Percentiles rank a stretch among this genome's conserved stretches.
Evolutionary conservation across 2,888 invertebrate genomes (phyloP).

Genomic region (Diloba caeruleocephala): DNA sequence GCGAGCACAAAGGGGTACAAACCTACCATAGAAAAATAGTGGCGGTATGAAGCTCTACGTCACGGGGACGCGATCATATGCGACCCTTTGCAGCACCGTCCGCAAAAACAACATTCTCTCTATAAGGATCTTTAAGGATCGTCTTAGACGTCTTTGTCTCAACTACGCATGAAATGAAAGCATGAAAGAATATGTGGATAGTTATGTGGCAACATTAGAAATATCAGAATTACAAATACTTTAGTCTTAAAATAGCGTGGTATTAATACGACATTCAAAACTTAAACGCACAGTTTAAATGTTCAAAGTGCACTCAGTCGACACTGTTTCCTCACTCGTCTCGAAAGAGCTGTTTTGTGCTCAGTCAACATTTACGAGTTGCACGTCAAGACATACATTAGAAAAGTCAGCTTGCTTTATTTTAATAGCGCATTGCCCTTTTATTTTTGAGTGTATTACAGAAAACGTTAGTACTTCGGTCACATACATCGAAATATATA

Average conservation of each 20-base stretch:
- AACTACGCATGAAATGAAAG: no score
- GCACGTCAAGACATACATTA: neutral
- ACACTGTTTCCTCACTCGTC: constrained; percentile 19
- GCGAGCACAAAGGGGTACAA: constrained; percentile 67
- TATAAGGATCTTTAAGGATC: no score
- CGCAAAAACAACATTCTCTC: constrained; percentile 57
- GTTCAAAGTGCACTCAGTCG: constrained; percentile 12
- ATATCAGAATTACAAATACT: constrained; percentile 8
- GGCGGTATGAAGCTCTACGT: constrained; percentile 58
- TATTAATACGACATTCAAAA: neutral
- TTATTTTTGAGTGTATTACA: neutral
- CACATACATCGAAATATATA: no score
- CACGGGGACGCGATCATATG: constrained; percentile 49
- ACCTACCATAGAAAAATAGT: constrained; percentile 70
- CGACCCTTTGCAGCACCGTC: constrained; percentile 56
- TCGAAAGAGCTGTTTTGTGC: constrained; percentile 34
- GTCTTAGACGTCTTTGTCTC: constrained; percentile 18
- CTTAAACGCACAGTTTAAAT: constrained; percentile 13
- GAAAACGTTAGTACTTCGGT: neutral
- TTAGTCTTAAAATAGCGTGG: constrained; percentile 4
- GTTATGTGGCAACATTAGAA: constrained; percentile 2
- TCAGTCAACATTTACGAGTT: constrained; percentile 33
- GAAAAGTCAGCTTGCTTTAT: neutral
- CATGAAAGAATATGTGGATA: constrained; percentile 13
- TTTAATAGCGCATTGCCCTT: neutral